Evolutionary conservation across 2,113 vertebrate genomes (phyloP).

Genomic region (Oceanites oceanicus): DNA sequence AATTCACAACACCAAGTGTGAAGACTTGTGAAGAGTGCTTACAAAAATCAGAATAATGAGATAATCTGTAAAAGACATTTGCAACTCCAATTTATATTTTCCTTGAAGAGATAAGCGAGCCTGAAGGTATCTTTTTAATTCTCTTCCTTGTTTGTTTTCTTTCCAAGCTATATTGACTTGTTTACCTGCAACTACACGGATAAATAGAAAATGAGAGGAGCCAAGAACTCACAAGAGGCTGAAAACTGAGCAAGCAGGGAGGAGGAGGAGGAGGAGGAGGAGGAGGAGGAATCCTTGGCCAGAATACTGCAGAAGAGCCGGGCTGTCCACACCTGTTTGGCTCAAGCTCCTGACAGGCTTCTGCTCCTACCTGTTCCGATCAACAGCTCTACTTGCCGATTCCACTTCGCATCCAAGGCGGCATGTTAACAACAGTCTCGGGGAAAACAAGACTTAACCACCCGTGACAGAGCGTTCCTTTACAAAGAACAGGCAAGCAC

Average conservation of each 20-base stretch:
- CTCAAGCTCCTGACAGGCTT: neutral
- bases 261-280: neutral
- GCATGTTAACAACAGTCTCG: fast-evolving
- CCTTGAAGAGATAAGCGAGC: neutral
- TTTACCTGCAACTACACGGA: neutral
- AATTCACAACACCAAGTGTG: neutral
- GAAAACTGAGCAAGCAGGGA: neutral
- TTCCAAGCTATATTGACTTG: neutral
- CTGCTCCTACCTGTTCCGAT: neutral
- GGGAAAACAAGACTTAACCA: neutral
- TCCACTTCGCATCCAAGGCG: fast-evolving
- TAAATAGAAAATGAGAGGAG: neutral
- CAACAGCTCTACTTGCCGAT: neutral
- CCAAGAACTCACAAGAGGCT: neutral
- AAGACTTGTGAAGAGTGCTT: neutral
- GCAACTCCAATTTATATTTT: neutral
- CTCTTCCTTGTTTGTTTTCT: neutral
- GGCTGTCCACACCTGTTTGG: neutral
- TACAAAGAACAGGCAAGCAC: neutral
- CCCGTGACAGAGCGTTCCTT: fast-evolving
- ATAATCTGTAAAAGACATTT: neutral
- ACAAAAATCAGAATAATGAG: neutral
- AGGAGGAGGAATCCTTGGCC: neutral
- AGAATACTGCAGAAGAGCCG: neutral
- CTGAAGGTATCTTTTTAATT: neutral